phyloP scores from a whole-genome alignment of 2,888 invertebrate genomes.

The Choreutis nemorana region DNA sequence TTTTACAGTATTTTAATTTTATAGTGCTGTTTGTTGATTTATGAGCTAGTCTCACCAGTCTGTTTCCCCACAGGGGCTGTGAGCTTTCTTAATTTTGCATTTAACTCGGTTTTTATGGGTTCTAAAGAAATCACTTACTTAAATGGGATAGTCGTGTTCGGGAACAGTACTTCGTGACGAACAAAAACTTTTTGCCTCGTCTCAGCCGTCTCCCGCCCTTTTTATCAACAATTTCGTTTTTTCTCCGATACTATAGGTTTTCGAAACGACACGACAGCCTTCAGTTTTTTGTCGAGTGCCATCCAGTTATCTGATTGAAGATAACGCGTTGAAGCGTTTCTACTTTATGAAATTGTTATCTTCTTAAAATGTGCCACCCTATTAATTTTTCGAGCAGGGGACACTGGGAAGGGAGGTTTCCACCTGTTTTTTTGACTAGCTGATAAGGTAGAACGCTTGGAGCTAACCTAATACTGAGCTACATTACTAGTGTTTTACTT shows the following conservation, averaged over 20 bases:
- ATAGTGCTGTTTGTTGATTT: too few species aligned
- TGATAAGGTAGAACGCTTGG: too few species aligned
- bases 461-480: too few species aligned
- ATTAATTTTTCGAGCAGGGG: constrained; percentile 15
- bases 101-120: too few species aligned
- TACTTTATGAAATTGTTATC: constrained; percentile 15
- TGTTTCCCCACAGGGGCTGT: too few species aligned
- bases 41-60: too few species aligned
- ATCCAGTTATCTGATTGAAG: constrained; percentile 42
- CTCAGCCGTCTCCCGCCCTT: constrained; percentile 22
- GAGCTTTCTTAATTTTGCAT: constrained; percentile 4
- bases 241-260: constrained; percentile 13
- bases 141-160: constrained; percentile 42
- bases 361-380: constrained; percentile 26
- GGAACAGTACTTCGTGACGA: constrained; percentile 39
- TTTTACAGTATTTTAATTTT: too few species aligned
- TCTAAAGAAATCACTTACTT: too few species aligned
- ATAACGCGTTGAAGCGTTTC: constrained; percentile 41
- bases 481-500: too few species aligned
- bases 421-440: too few species aligned
- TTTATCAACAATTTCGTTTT: constrained; percentile 25
- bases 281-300: constrained; percentile 30
- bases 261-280: constrained; percentile 20
- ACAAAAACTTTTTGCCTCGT: constrained; percentile 29
- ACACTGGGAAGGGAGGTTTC: too few species aligned